Base-by-base conservation (phyloP, 2,888 invertebrate species). In the Deroplatys truncata region DNA sequence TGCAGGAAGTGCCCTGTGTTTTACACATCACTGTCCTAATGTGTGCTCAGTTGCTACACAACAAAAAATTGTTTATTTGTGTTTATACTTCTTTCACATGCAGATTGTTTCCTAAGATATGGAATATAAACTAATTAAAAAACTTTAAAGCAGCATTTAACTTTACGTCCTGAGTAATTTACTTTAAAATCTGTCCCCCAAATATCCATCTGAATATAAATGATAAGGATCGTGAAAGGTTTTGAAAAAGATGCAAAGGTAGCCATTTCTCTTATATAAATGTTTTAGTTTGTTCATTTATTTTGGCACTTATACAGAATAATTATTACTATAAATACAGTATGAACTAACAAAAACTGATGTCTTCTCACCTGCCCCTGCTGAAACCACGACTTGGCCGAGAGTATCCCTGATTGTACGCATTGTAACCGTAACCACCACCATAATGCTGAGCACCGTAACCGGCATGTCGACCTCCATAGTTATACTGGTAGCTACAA, bases 331-430 rank as follows among this genome's bases (percentile, higher is more conserved):
- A 20, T 28, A 84, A 16, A 28, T n/a, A 28, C 13, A 84, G 25
- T n/a, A 28, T n/a, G 4, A 28, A 28, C 16, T n/a, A 28, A 84
- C 31, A 84, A 84, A 84, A 16, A n/a, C n/a, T 28, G 20, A 72
- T 25, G 25, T 20, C 20, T 72, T 72, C 56, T 72, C 20, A 94
- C 94, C 94, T 93, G 92, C 93, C 93, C 91, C 94, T 92, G 91
- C 93, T 93, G 91, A 93, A 94, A 49, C 95, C 95, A 28, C 95
- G 94, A 91, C 92, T 93, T 16, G 94, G 93, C 89, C 94, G 94
- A 49, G 88, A 87, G 31, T 90, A 90, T 15, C 90, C 90, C 89
- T 91, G 94, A 43, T 94, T 95, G 92, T 94, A 95, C 84, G 93
- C 93, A 89, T 94, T 94, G 84, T 94, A 93, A 0, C 93, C 94